Evolutionary conservation across 2,888 invertebrate genomes (phyloP).

Genomic region (Carpatolechia fugitivella): DNA sequence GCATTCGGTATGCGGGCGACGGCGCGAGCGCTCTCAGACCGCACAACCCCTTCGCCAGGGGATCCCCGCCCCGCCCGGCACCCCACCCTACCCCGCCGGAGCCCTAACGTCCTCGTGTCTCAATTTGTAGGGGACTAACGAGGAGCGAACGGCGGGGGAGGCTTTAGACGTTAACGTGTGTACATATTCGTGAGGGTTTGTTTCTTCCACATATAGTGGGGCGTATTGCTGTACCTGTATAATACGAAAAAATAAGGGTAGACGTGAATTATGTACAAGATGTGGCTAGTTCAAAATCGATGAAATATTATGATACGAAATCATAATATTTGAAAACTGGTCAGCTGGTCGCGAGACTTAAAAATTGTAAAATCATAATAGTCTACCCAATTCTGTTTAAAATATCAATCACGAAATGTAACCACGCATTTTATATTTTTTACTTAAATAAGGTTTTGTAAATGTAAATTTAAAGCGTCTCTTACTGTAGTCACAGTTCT

Average conservation of each 20-base stretch:
- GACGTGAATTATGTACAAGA: neutral
- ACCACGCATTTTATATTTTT: no score
- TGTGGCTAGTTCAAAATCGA: neutral
- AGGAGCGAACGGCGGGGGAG: constrained; percentile 51
- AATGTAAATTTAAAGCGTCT: no score
- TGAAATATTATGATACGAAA: neutral
- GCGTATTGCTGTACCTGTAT: constrained; percentile 17
- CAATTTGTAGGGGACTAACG: constrained; percentile 56
- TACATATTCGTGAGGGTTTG: constrained; percentile 29
- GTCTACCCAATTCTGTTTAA: no score
- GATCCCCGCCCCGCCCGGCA: constrained; percentile 21
- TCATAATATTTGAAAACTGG: no score
- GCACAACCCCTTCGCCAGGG: constrained; percentile 26
- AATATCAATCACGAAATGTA: no score
- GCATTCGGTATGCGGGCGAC: constrained; percentile 28
- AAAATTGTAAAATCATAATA: no score
- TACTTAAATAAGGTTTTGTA: no score
- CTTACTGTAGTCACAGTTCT: no score
- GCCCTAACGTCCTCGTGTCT: constrained; percentile 34
- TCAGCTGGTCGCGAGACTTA: no score
- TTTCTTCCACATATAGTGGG: constrained; percentile 19
- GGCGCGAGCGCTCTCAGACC: constrained; percentile 18
- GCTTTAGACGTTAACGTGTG: constrained; percentile 35
- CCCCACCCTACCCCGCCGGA: constrained; percentile 22
- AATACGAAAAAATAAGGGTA: constrained; percentile 15